Evolutionary conservation across 2,113 vertebrate species (phyloP), one percentile per base, ranked within the genome.

Genomic region (Phalacrocorax brasilianus): DNA sequence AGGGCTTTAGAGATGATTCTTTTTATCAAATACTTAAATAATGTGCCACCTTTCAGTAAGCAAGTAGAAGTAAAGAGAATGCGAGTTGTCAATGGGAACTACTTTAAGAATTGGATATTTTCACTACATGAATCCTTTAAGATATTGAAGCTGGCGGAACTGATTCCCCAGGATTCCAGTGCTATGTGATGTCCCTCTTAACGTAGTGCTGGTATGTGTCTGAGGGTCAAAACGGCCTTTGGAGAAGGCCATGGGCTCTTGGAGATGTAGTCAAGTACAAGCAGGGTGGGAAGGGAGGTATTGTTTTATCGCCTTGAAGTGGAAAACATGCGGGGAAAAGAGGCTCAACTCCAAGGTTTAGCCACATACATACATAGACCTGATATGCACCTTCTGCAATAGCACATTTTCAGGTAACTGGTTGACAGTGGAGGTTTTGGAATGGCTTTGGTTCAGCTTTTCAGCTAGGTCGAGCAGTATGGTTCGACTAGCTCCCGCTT

Each of bases 351-450:
- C 55, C 58, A 30, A 24, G 22, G 2, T 32, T 77, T 22, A 2
- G 18, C 17, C 28, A 47, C 2, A n/a, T 30, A 1, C 44, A 5
- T 19, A 5, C 23, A 3, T 14, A 56, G 24, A 9, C 15, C 65
- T 38, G 44, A 7, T 28, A 2, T 0, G 12, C 72, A 32, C 13
- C 61, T 53, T 21, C 32, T 82, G 77, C 55, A 3, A 3, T 0
- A 7, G 40, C 33, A 13, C 13, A 0, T 30, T 20, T 23, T 53
- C 77, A 65, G 67, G 50, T 59, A 6, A 16, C 14, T 8, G 0
- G 2, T 1, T 32, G 82, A 3, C 49, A 38, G 0, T 19, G 56
- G 68, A 13, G 9, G 40, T 9, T 49, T 15, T 40, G 73, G 53
- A 20, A 11, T 17, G 59, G n/a, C 40, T 81, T 65, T 27, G 68